Conservation (phyloP, 2,113 vertebrate genomes). For the Cavia aperea region DNA sequence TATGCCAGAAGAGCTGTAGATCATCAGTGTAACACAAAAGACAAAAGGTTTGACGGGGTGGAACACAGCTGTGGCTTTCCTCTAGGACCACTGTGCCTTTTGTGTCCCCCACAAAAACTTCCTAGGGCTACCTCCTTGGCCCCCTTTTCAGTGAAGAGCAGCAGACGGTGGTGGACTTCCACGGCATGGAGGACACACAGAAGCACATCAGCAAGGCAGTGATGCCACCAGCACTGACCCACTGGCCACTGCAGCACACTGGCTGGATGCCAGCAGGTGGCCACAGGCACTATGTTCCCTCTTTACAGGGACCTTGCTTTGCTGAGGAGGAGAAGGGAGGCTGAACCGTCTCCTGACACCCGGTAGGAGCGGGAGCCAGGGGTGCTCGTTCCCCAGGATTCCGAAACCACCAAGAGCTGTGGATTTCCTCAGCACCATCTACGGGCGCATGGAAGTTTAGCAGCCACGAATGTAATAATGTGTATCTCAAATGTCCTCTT, state of each 20-base stretch:
- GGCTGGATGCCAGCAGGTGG: background rate
- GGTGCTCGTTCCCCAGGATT: background rate
- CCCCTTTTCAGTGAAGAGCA: background rate
- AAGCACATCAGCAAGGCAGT: fast-evolving
- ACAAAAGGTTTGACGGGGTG: background rate
- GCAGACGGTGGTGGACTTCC: background rate
- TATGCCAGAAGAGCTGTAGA: background rate
- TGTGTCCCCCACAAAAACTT: background rate
- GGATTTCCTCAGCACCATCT: background rate
- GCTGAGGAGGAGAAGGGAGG: background rate
- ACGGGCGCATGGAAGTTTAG: background rate
- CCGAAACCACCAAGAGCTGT: background rate
- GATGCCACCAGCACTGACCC: fast-evolving
- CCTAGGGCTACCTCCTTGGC: background rate
- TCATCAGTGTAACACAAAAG: background rate
- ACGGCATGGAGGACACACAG: background rate
- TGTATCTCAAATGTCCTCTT: no score
- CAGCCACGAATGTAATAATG: fast-evolving
- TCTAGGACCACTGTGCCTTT: background rate
- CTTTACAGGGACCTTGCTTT: fast-evolving
- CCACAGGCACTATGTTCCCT: background rate
- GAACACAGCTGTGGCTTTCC: background rate
- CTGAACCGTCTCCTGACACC: no score
- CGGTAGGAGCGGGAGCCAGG: background rate
- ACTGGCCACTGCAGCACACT: background rate